Evolutionary conservation across 1,140 invertebrate species (phyloP).

Genomic region (Rhagoletis pomonella): DNA sequence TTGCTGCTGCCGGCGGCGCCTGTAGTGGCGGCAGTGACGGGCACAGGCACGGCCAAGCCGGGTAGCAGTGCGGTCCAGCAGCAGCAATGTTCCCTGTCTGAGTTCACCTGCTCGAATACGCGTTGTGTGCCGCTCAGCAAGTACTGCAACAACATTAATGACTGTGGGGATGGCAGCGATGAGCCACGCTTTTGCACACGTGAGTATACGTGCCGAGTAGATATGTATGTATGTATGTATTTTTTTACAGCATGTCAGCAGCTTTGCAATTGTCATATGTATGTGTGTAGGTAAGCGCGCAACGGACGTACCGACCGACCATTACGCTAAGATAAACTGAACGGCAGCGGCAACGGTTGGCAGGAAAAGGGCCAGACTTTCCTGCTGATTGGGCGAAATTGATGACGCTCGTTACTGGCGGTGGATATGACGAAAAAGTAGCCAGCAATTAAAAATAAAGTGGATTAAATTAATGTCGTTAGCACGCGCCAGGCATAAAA

Average conservation of each 20-base stretch:
- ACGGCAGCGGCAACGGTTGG: not conserved
- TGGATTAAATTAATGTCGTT: slow-evolving; percentile 45
- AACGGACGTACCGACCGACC: not conserved
- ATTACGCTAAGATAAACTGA: too few species aligned
- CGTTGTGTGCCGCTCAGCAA: slow-evolving; percentile 86
- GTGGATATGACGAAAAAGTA: slow-evolving; percentile 11
- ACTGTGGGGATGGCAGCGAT: slow-evolving; percentile 90
- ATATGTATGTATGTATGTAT: too few species aligned
- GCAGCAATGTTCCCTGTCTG: slow-evolving; percentile 81
- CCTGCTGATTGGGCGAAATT: slow-evolving; percentile 23
- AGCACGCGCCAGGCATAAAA: not conserved
- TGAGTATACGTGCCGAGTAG: slow-evolving; percentile 78
- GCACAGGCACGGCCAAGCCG: slow-evolving; percentile 49
- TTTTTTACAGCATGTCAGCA: slow-evolving; percentile 31
- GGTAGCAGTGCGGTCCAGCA: slow-evolving; percentile 35
- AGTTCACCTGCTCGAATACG: slow-evolving; percentile 87
- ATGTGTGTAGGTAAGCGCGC: not conserved
- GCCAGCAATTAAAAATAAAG: slow-evolving; percentile 30
- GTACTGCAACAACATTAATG: slow-evolving; percentile 88
- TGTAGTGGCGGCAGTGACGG: slow-evolving; percentile 57
- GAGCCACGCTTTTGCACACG: slow-evolving; percentile 90
- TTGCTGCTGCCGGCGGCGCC: slow-evolving; percentile 18
- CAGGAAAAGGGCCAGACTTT: not conserved
- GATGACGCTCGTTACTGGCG: slow-evolving; percentile 6
- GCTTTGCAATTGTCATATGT: slow-evolving; percentile 4